These are phyloP conservation scores for Sebastes melanostomus DNA, from an alignment of 2,797 vertebrate genomes.

Conservation along the genomic window DNA sequence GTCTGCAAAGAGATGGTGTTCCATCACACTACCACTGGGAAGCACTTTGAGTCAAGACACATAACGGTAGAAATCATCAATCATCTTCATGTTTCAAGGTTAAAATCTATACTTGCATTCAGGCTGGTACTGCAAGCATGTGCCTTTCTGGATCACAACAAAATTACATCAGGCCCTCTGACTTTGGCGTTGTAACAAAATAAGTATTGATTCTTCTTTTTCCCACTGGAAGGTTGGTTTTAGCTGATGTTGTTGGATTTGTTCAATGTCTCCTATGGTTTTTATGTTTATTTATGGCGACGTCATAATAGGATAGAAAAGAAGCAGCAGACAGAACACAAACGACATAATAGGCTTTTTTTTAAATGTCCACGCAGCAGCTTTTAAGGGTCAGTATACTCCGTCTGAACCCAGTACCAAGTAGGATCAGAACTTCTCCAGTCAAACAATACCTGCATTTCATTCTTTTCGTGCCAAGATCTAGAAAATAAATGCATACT, in stretches of 20 bases:
- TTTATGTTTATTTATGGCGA: slow-evolving; percentile 26
- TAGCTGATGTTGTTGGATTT: slow-evolving; percentile 37
- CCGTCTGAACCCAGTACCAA: not conserved
- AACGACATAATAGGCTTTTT: not conserved
- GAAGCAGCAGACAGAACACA: not conserved
- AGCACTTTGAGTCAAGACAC: slow-evolving; percentile 40
- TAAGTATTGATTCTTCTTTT: slow-evolving; percentile 51
- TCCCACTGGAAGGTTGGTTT: slow-evolving; percentile 17
- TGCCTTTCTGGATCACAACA: slow-evolving; percentile 26
- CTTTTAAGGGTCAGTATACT: not conserved
- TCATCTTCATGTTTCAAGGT: slow-evolving; percentile 52
- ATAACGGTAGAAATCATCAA: slow-evolving; percentile 37
- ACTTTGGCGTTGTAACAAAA: slow-evolving; percentile 33
- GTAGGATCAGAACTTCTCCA: not conserved
- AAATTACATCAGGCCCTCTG: slow-evolving; percentile 47
- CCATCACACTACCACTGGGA: slow-evolving; percentile 8
- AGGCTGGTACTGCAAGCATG: slow-evolving; percentile 7
- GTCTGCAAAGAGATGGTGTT: slow-evolving; percentile 28
- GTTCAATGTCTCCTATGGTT: slow-evolving; percentile 25
- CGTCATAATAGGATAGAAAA: not conserved
- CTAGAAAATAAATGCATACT: too few relatives aligned
- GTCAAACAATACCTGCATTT: too few relatives aligned
- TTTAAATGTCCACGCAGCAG: not conserved
- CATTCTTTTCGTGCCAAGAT: too few relatives aligned
- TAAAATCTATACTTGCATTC: slow-evolving; percentile 47